Percentiles rank a stretch among this genome's conserved stretches.
phyloP scores from a whole-genome alignment of 1,140 invertebrate species.

The Octopus sinensis region DNA sequence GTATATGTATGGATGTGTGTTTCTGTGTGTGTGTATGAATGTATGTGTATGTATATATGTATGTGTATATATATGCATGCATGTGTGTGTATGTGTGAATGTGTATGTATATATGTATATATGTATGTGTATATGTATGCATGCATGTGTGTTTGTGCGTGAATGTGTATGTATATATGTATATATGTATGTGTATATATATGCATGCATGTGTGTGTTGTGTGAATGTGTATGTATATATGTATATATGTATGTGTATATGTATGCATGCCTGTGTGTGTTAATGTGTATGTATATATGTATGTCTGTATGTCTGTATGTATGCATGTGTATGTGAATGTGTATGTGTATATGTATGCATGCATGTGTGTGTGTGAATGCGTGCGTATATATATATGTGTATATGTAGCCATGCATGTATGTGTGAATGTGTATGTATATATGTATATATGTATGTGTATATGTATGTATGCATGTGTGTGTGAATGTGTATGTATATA shows the following conservation, averaged over 20 bases:
- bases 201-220: not conserved
- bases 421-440: not conserved
- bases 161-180: conserved; percentile 1
- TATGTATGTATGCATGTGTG: not conserved
- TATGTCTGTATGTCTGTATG: conserved; percentile 6
- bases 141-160: conserved; percentile 2
- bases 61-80: conserved; percentile 3
- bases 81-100: not conserved
- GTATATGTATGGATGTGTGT: not conserved
- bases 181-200: conserved; percentile 3
- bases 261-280: too few relatives aligned
- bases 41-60: conserved; percentile 12
- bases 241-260: too few relatives aligned
- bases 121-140: conserved; percentile 9
- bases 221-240: too few relatives aligned
- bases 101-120: not conserved
- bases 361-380: not conserved
- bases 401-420: not conserved
- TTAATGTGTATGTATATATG: not conserved
- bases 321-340: not conserved
- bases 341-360: not conserved
- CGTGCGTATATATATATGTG: not conserved
- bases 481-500: not conserved
- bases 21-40: not conserved
- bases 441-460: not conserved